Base-by-base conservation (phyloP, 2,888 invertebrate genomes). In the Phrixothrix hirtus region DNA sequence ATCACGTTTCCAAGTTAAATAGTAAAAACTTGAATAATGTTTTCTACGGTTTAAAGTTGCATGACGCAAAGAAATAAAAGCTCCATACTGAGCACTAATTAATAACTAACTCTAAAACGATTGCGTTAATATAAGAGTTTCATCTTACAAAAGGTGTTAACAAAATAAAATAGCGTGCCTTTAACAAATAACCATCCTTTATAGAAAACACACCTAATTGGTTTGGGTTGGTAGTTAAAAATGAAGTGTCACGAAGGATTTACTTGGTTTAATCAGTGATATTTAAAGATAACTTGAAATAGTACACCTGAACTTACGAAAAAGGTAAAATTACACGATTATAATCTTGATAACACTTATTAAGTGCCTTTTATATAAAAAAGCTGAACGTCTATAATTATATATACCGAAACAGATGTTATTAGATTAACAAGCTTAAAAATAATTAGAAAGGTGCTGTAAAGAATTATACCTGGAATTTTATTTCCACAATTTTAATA, bases 341-440 rank as follows among this genome's bases (percentile, higher is more conserved):
- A 42, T 49, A 42, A 16, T 30, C 27, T 13, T 35, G 35, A 49
- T 49, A 42, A 49, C 25, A 29, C 42, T 42, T 42, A 37, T 42
- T 38, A 42, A 49, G 29, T 35, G 41, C 42, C 42, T 49, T 15
- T 14, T 25, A 35, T 14, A 35, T 21, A 36, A 47, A 44, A 32
- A 26, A 27, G 30, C 27, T 21, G 21, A 35, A 34, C 39, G 36
- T 30, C 50, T 59, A 42, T 59, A 58, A 58, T 58, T 58, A 58
- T 32, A 44, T 16, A 16, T 14, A 30, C 57, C 55, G 55, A 60
- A 59, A 59, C 59, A 59, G 55, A 59, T 59, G 59, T 55, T 57
- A 16, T 30, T 21, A 37, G 26, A 47, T 49, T 57, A 46, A 55
- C 48, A 37, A 30, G 46, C 29, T 42, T 42, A 12, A 36, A 11